Evolutionary conservation across 2,888 invertebrate species (phyloP), one percentile per base, ranked within the genome.

Genomic region (Cephus spinipes): DNA sequence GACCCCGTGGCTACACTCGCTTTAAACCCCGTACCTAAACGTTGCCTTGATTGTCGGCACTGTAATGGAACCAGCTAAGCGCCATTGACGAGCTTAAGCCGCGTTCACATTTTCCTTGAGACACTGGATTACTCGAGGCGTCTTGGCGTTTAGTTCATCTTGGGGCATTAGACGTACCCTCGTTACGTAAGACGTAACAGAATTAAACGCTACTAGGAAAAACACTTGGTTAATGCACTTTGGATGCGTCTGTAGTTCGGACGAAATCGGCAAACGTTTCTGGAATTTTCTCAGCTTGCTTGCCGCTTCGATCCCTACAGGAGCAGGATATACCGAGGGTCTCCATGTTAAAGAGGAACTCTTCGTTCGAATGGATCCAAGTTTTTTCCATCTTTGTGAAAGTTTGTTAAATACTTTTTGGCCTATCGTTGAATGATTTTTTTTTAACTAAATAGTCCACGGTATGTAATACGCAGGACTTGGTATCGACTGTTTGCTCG

Each of bases 1-100:
- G 83, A 81, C 84, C 55, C 55, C 85, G 77, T 82, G 79, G 81
- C 83, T 85, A 82, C 80, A 83, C 83, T 82, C 82, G 83, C 85
- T 71, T 33, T 71, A 71, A 71, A 71, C 71, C 71, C 71, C 71
- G 2, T 23, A 12, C 31, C 32, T 71, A 23, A 71, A 23, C 71
- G 71, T 1, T 71, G n/a, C 31, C 71, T 31, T 71, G 71, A 71
- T 71, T 71, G 32, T 71, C 71, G 71, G 31, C 31, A 31, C 71
- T 33, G 31, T 71, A 31, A 71, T 31, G 71, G 71, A 32, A 32
- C 71, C 32, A 33, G 71, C 71, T 71, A 71, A 71, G 32, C 71
- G 23, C 31, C 71, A 71, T 32, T 33, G 71, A 71, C 71, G 32
- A 71, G 32, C 71, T 71, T 32, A 71, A 71, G 55, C 55, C 23